Evolutionary conservation across 2,888 invertebrate genomes (phyloP).

Genomic region (Sclerodermus sp.): DNA sequence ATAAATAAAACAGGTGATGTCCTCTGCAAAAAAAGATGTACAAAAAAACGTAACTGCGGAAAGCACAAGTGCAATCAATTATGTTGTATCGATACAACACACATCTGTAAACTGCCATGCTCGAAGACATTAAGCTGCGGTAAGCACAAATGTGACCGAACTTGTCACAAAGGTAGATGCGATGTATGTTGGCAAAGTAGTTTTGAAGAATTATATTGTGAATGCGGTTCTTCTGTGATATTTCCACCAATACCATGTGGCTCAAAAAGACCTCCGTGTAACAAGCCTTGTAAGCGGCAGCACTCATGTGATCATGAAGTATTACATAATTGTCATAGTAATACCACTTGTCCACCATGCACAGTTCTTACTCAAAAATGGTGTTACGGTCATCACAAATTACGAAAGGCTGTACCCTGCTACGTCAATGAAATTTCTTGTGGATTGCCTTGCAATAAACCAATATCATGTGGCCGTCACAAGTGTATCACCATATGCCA

Average conservation of each 20-base stretch:
- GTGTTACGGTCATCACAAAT: conserved; percentile 81
- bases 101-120: conserved; percentile 83
- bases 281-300: conserved; percentile 71
- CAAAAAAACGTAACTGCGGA: conserved; percentile 82
- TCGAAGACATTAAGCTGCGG: conserved; percentile 84
- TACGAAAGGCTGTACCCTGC: conserved; percentile 87
- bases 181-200: conserved; percentile 54
- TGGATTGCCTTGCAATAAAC: conserved; percentile 82
- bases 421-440: conserved; percentile 86
- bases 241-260: conserved; percentile 94
- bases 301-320: conserved; percentile 83
- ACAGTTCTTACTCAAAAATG: conserved; percentile 81
- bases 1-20: conserved; percentile 73
- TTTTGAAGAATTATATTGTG: conserved; percentile 89
- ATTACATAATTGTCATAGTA: conserved; percentile 82
- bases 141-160: conserved; percentile 82
- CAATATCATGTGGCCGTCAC: conserved; percentile 81
- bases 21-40: conserved; percentile 87
- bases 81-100: conserved; percentile 87
- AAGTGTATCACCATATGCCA: conserved; percentile 83
- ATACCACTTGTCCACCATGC: conserved; percentile 78
- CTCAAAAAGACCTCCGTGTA: conserved; percentile 80
- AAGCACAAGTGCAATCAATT: conserved; percentile 87
- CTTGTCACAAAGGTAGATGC: conserved; percentile 78
- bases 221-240: conserved; percentile 83